Evolutionary conservation across 2,888 invertebrate genomes (phyloP).

Genomic region (Melinaea marsaeus): DNA sequence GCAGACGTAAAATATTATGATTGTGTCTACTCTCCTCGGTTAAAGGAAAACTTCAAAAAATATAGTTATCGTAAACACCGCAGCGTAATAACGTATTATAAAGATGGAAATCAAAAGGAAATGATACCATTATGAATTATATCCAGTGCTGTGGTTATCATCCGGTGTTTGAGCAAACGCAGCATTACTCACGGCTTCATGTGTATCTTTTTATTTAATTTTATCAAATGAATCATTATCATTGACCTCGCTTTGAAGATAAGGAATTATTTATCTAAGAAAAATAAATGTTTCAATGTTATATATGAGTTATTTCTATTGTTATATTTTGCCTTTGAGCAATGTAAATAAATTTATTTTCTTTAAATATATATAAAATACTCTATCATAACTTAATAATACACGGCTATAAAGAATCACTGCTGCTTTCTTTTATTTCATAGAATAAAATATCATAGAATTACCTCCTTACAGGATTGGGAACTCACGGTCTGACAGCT

Average conservation of each 20-base stretch:
- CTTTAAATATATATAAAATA: neutral
- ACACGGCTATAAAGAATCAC: no score
- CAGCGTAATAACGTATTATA: no score
- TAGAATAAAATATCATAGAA: no score
- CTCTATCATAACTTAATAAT: no score
- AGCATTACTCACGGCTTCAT: conserved; percentile 25
- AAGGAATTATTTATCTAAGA: neutral
- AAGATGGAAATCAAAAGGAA: conserved; percentile 25
- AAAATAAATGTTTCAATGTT: neutral
- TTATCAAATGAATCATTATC: neutral
- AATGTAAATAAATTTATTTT: neutral
- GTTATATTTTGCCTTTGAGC: no score
- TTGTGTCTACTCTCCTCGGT: no score
- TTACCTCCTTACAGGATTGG: conserved; percentile 76
- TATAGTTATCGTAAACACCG: no score
- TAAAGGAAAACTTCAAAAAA: no score
- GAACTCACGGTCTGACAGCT: conserved; percentile 89
- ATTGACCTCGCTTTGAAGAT: neutral
- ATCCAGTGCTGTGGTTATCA: conserved; percentile 18
- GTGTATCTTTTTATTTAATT: conserved; percentile 6
- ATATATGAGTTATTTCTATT: neutral
- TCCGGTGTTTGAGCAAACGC: conserved; percentile 28
- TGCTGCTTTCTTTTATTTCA: no score
- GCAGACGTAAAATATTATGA: no score
- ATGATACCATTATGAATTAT: conserved; percentile 17